Conservation (phyloP, 2,888 invertebrate genomes). For the Sinelater perroti region DNA sequence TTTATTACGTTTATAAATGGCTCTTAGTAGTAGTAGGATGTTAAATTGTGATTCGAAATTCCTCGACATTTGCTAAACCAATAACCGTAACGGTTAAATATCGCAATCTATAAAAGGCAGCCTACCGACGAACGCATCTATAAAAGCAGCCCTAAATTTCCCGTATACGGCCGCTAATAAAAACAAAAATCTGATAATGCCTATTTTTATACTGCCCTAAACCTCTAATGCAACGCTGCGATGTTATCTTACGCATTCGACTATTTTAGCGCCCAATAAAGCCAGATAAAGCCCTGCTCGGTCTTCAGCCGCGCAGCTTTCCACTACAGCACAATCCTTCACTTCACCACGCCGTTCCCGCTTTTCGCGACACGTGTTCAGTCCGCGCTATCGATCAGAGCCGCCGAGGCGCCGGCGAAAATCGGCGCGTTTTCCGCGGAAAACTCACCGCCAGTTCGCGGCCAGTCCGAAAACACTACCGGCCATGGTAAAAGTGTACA, state of each 20-base stretch:
- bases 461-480: slow-evolving; percentile 25
- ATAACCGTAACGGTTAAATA: slow-evolving; percentile 15
- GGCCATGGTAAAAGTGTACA: slow-evolving; percentile 45
- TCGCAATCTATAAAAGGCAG: slow-evolving; percentile 23
- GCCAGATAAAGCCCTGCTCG: slow-evolving; percentile 10
- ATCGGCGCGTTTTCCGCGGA: slow-evolving; percentile 3
- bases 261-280: slow-evolving; percentile 13
- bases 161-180: slow-evolving; percentile 28
- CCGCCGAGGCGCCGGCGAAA: not conserved
- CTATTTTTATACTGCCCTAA: slow-evolving; percentile 17
- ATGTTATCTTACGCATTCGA: slow-evolving; percentile 21
- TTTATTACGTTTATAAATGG: no score
- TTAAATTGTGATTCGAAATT: no score
- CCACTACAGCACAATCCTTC: not conserved
- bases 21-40: no score
- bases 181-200: slow-evolving; percentile 27
- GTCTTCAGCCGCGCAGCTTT: slow-evolving; percentile 5
- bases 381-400: slow-evolving; percentile 11
- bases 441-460: slow-evolving; percentile 16
- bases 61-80: no score
- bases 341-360: slow-evolving; percentile 1
- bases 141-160: slow-evolving; percentile 27
- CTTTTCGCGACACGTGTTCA: slow-evolving; percentile 15
- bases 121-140: slow-evolving; percentile 21
- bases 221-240: slow-evolving; percentile 16